A percentile compares a stretch with the other conserved stretches of the same genome.
Conservation (phyloP, 2,888 invertebrate species). For the Ophion slaviceki region DNA sequence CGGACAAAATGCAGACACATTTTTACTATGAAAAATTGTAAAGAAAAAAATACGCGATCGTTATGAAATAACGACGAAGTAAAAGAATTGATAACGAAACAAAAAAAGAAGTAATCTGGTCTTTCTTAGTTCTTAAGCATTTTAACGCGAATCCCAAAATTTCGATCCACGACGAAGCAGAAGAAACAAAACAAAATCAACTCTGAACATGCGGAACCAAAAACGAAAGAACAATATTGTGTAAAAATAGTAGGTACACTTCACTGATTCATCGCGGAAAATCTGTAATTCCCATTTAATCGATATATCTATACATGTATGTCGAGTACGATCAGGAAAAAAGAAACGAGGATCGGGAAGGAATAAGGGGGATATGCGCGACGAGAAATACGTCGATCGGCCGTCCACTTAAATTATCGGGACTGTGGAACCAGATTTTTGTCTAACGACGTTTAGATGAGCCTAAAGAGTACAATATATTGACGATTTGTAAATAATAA, state of each 20-base stretch:
- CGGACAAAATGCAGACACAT: slow-evolving; percentile 23
- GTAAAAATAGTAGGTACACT: slow-evolving; percentile 17
- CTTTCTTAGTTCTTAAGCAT: slow-evolving; percentile 41
- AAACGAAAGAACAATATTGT: background rate
- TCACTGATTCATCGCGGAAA: slow-evolving; percentile 14
- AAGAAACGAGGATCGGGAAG: background rate
- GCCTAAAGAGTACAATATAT: slow-evolving; percentile 70
- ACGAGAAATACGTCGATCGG: slow-evolving; percentile 59
- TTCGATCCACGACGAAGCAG: slow-evolving; percentile 24
- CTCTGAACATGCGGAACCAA: background rate
- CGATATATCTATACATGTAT: slow-evolving; percentile 9
- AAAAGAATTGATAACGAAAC: slow-evolving; percentile 30
- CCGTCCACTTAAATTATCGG: slow-evolving; percentile 66
- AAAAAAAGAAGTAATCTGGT: slow-evolving; percentile 30
- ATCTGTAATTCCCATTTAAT: slow-evolving; percentile 13
- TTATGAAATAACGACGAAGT: slow-evolving; percentile 43
- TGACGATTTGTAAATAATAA: slow-evolving; percentile 67
- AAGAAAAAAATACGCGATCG: background rate
- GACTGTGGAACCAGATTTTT: slow-evolving; percentile 64
- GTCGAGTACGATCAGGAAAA: slow-evolving; percentile 40
- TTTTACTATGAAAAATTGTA: slow-evolving; percentile 47
- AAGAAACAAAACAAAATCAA: background rate
- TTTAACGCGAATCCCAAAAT: slow-evolving; percentile 37
- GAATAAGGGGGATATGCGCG: slow-evolving; percentile 8
- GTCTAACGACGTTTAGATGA: slow-evolving; percentile 58